Evolutionary conservation across 2,888 invertebrate species (phyloP).

Genomic region (Aphrophora alni): DNA sequence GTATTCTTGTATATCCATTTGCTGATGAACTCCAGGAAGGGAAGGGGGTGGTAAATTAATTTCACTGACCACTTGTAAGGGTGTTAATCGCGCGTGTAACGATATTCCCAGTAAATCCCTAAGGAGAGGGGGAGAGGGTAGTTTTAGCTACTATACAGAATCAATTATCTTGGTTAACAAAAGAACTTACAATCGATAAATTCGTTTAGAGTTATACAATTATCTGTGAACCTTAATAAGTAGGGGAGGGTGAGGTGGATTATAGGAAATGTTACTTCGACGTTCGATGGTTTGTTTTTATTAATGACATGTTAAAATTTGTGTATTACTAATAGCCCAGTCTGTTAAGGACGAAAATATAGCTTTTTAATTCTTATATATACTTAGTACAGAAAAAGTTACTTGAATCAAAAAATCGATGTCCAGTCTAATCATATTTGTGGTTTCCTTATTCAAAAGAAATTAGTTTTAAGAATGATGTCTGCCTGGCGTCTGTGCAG

Average conservation of each 20-base stretch:
- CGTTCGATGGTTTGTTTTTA: background rate
- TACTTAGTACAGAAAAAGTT: too few relatives aligned
- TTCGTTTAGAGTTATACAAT: conserved; percentile 2
- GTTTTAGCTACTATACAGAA: conserved; percentile 14
- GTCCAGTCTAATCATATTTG: too few relatives aligned
- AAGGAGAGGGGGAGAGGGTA: background rate
- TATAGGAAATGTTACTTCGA: background rate
- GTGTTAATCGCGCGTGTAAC: conserved; percentile 34
- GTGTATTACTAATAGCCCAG: too few relatives aligned
- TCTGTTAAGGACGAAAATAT: too few relatives aligned
- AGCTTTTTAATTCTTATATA: too few relatives aligned
- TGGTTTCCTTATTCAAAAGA: too few relatives aligned
- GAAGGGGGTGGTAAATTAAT: conserved; percentile 21
- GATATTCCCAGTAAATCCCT: conserved; percentile 2
- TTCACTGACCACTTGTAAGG: conserved; percentile 31
- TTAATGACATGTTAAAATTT: too few relatives aligned
- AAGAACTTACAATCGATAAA: conserved; percentile 3
- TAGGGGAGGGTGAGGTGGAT: background rate
- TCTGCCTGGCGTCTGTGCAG: too few relatives aligned
- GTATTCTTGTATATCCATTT: conserved; percentile 28
- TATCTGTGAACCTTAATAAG: background rate
- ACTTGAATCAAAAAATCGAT: too few relatives aligned
- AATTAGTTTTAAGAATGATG: too few relatives aligned
- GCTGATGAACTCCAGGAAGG: conserved; percentile 29
- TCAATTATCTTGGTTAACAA: conserved; percentile 25